Conservation (phyloP, 2,888 invertebrate species). For the Leptura quadrifasciata region DNA sequence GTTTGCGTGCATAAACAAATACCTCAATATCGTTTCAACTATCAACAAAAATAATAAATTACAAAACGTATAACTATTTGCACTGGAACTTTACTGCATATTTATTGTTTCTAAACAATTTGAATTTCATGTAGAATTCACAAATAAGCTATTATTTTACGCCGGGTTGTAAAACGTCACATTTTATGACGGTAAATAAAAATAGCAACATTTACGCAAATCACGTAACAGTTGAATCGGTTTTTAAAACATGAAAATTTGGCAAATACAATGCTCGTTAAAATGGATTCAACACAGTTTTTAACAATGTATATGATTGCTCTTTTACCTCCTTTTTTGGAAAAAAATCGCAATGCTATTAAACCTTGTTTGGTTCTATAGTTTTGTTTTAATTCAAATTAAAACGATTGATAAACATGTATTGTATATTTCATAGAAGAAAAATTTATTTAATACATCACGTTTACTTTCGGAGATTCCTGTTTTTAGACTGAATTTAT, state of each 20-base stretch:
- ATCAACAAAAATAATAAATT: slow-evolving; percentile 3
- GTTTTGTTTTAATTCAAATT: not conserved
- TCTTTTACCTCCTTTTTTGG: not conserved
- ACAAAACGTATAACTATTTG: slow-evolving; percentile 1
- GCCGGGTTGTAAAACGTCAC: slow-evolving; percentile 23
- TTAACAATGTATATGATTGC: slow-evolving; percentile 19
- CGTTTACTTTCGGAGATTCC: no score
- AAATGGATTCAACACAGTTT: slow-evolving; percentile 15
- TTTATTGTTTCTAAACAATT: slow-evolving; percentile 25
- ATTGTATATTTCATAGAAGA: no score
- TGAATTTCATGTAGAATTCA: slow-evolving; percentile 30
- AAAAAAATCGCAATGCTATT: not conserved
- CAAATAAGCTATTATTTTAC: slow-evolving; percentile 20
- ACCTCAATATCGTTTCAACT: not conserved
- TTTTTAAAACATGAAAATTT: slow-evolving; percentile 38
- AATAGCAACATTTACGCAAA: slow-evolving; percentile 32
- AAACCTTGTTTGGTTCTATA: not conserved
- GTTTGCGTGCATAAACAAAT: not conserved
- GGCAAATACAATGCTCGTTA: slow-evolving; percentile 23
- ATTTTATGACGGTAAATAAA: slow-evolving; percentile 27
- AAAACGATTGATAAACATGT: no score
- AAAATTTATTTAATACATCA: no score
- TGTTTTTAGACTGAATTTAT: no score
- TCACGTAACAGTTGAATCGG: slow-evolving; percentile 37
- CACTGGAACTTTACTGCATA: slow-evolving; percentile 10